Percentiles rank a stretch among this genome's conserved stretches.
phyloP scores from a whole-genome alignment of 2,113 vertebrate genomes.

The Corydoras maculifer region DNA sequence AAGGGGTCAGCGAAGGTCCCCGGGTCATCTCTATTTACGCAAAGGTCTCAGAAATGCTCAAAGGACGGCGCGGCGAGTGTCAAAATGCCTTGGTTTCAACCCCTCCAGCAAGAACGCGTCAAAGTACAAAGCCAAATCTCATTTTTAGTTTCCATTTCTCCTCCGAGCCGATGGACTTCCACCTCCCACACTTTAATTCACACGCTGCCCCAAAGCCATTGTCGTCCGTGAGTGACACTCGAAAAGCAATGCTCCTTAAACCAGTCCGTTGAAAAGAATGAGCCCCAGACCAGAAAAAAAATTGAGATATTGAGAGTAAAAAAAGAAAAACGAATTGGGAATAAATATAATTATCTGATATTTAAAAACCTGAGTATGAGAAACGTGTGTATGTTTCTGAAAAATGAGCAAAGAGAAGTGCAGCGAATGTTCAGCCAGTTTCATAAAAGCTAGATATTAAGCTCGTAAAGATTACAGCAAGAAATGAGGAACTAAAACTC shows the following conservation, averaged over 20 bases:
- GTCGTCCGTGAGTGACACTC: constrained; percentile 6
- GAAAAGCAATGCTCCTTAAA: background rate
- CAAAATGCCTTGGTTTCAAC: constrained; percentile 41
- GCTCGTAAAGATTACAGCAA: too few relatives aligned
- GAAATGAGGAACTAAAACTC: too few relatives aligned
- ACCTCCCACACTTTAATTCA: constrained; percentile 14
- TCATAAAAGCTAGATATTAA: too few relatives aligned
- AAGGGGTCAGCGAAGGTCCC: constrained; percentile 60
- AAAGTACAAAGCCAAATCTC: constrained; percentile 8
- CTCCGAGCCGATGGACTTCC: constrained; percentile 15
- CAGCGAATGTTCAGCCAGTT: background rate
- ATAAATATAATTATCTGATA: background rate
- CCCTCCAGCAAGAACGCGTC: constrained; percentile 20
- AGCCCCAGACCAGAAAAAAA: background rate
- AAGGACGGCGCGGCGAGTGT: constrained; percentile 51
- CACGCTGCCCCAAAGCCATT: constrained; percentile 14
- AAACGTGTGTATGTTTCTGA: background rate
- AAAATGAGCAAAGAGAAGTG: background rate
- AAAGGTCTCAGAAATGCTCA: constrained; percentile 57
- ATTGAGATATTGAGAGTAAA: background rate
- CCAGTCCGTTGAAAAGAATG: too few relatives aligned
- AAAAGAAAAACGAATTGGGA: too few relatives aligned
- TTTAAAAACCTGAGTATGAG: background rate
- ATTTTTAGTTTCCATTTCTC: constrained; percentile 28
- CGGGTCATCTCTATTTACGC: constrained; percentile 75